Evolutionary conservation across 2,113 vertebrate genomes (phyloP).

Genomic region (Leptobrachium ailaonicum): DNA sequence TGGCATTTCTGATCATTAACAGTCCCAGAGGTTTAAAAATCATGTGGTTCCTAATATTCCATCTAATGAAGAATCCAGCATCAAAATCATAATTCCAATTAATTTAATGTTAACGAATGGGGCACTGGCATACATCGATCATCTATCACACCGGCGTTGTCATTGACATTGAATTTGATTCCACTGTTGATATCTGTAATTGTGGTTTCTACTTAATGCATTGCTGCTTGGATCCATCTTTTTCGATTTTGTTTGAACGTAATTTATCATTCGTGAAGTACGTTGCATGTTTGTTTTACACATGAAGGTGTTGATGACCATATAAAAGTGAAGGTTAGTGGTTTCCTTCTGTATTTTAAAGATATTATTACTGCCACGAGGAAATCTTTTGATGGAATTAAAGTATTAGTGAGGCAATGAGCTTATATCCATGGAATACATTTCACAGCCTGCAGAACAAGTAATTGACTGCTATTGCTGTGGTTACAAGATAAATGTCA

Average conservation of each 20-base stretch:
- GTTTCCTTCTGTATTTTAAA: slow-evolving; percentile 37
- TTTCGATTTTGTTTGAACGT: neutral
- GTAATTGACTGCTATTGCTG: slow-evolving; percentile 32
- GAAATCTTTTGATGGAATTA: slow-evolving; percentile 39
- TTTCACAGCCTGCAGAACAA: slow-evolving; percentile 33
- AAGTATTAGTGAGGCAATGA: slow-evolving; percentile 36
- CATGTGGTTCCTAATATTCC: slow-evolving; percentile 55
- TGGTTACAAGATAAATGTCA: slow-evolving; percentile 4
- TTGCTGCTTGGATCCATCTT: neutral
- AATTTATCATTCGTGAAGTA: neutral
- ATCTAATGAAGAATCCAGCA: neutral
- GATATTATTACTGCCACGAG: slow-evolving; percentile 25
- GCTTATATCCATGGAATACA: slow-evolving; percentile 39
- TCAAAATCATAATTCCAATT: slow-evolving; percentile 44
- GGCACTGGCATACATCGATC: slow-evolving; percentile 8
- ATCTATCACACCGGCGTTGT: slow-evolving; percentile 32
- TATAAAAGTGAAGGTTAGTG: slow-evolving; percentile 19
- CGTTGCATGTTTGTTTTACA: slow-evolving; percentile 3
- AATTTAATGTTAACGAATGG: neutral
- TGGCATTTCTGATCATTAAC: slow-evolving; percentile 27
- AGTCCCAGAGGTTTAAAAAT: slow-evolving; percentile 48
- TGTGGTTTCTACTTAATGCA: neutral
- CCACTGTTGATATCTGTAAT: neutral
- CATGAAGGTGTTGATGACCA: neutral
- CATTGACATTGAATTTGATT: slow-evolving; percentile 42